Evolutionary conservation across 2,888 invertebrate genomes (phyloP).

Genomic region (Leucoptera coffeella): DNA sequence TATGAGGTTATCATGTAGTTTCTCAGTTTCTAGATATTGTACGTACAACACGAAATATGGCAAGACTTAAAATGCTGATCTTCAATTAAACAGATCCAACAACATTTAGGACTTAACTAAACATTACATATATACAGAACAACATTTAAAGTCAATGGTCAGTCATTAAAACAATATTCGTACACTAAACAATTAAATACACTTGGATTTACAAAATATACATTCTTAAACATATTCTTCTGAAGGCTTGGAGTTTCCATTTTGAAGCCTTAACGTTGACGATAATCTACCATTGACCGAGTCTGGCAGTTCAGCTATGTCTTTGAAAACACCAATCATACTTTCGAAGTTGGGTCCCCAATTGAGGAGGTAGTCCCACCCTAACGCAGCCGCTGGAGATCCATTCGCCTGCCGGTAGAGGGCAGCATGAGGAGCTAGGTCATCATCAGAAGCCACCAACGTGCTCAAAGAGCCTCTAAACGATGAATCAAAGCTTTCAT

Average conservation of each 20-base stretch:
- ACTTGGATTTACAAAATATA: constrained; percentile 4
- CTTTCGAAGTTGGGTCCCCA: constrained; percentile 97
- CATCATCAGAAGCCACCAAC: constrained; percentile 89
- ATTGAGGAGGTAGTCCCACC: constrained; percentile 91
- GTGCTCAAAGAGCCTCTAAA: constrained; percentile 92
- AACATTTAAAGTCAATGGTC: no score
- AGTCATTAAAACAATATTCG: no score
- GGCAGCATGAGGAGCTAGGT: constrained; percentile 72
- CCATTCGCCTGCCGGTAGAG: constrained; percentile 75
- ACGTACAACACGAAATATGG: constrained; percentile 8
- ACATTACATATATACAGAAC: constrained; percentile 1
- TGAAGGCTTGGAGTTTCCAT: constrained; percentile 76
- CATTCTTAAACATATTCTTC: constrained; percentile 75
- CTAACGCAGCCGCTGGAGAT: constrained; percentile 74
- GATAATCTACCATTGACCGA: constrained; percentile 67
- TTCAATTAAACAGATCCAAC: no score
- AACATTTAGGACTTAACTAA: no score
- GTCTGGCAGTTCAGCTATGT: constrained; percentile 92
- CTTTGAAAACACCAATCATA: constrained; percentile 92
- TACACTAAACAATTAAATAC: constrained; percentile 1
- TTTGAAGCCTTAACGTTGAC: constrained; percentile 67
- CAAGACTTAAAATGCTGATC: no score
- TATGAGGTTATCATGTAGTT: no score
- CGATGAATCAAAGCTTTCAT: constrained; percentile 90
- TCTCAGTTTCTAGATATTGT: constrained; percentile 12